These are phyloP conservation scores for Epizoanthus rinbou DNA, from an alignment of 92 coral and sea anemone genomes.

Conservation along the genomic window DNA sequence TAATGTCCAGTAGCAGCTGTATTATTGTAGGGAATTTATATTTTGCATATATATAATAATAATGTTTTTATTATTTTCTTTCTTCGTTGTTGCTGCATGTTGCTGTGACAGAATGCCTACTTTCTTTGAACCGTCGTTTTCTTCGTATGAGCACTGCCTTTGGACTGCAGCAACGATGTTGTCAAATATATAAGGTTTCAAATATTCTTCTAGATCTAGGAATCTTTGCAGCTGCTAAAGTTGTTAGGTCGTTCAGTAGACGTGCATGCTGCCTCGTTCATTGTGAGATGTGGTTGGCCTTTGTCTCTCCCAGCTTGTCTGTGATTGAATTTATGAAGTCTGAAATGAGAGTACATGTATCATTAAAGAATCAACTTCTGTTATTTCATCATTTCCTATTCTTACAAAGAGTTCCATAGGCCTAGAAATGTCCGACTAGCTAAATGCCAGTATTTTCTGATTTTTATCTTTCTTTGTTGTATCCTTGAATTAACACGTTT, in stretches of 20 bases:
- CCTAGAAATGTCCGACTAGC: constrained; percentile 1
- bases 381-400: constrained; percentile 61
- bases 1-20: too few relatives aligned
- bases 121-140: constrained; percentile 32
- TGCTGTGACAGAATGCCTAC: constrained; percentile 58
- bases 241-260: constrained; percentile 34
- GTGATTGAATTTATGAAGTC: constrained; percentile 42
- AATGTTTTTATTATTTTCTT: too few relatives aligned
- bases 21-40: too few relatives aligned
- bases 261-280: constrained; percentile 58
- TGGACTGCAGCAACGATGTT: constrained; percentile 54
- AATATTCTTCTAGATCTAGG: constrained; percentile 37
- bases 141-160: constrained; percentile 38
- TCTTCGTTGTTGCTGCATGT: too few relatives aligned
- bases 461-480: neutral
- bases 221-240: constrained; percentile 20
- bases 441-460: constrained; percentile 38
- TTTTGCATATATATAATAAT: too few relatives aligned
- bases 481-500: constrained; percentile 32
- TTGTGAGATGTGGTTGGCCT: constrained; percentile 44
- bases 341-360: constrained; percentile 42
- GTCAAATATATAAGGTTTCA: constrained; percentile 56
- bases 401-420: constrained; percentile 37
- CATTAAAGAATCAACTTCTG: constrained; percentile 30
- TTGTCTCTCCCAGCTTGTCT: constrained; percentile 42